These are phyloP conservation scores for Mola mola DNA, from an alignment of 2,113 vertebrate genomes.

Conservation along the genomic window DNA sequence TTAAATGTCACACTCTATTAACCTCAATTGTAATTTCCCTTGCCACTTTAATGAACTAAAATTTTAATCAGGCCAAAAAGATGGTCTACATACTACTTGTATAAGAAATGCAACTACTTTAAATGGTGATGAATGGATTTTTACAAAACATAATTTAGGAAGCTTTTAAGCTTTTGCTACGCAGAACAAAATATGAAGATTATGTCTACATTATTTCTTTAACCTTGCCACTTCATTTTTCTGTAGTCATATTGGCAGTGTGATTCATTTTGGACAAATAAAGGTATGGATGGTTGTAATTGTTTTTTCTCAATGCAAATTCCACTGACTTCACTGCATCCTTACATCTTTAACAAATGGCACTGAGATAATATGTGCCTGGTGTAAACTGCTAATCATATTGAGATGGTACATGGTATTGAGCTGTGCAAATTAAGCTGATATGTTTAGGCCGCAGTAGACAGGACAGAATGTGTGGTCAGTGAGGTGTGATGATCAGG, in stretches of 20 bases:
- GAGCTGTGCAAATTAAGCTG: constrained; percentile 45
- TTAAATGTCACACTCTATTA: constrained; percentile 57
- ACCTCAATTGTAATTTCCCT: constrained; percentile 46
- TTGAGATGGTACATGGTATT: constrained; percentile 3
- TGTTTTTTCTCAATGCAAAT: too few species aligned
- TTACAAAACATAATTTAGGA: not conserved
- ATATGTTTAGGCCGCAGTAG: constrained; percentile 31
- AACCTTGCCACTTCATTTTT: too few species aligned
- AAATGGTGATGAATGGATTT: constrained; percentile 4
- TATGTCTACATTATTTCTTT: too few species aligned
- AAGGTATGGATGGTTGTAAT: too few species aligned
- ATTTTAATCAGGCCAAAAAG: constrained; percentile 26
- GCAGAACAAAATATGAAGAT: too few species aligned
- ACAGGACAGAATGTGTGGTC: constrained; percentile 47
- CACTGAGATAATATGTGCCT: not conserved
- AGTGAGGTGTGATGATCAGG: constrained; percentile 59
- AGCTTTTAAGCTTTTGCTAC: too few species aligned
- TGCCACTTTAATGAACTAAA: constrained; percentile 14
- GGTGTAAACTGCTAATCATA: not conserved
- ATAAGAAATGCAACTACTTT: not conserved
- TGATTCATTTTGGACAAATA: not conserved
- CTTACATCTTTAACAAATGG: constrained; percentile 2
- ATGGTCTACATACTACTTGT: constrained; percentile 7
- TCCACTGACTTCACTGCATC: not conserved
- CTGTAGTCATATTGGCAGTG: not conserved